These are phyloP conservation scores for Papilio polytes DNA, from an alignment of 1,140 invertebrate genomes.

Conservation along the genomic window DNA sequence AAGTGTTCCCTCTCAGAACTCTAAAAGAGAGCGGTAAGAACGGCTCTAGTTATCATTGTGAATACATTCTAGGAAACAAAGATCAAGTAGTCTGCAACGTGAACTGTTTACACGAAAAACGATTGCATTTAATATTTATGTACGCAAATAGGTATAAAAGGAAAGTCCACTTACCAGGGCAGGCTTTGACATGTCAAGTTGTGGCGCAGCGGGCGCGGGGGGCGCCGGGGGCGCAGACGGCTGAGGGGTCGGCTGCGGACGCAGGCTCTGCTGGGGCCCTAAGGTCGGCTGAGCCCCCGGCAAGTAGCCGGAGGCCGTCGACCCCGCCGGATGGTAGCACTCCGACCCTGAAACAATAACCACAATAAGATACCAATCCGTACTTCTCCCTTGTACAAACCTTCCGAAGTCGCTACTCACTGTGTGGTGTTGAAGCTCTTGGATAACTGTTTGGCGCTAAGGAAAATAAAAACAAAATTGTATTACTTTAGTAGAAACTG, in stretches of 20 bases:
- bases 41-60: too few relatives aligned
- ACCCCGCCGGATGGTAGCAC: conserved; percentile 69
- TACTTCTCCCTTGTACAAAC: neutral
- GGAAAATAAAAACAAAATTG: conserved; percentile 54
- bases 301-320: conserved; percentile 63
- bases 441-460: conserved; percentile 75
- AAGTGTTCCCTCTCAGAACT: too few relatives aligned
- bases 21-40: too few relatives aligned
- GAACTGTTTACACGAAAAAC: too few relatives aligned
- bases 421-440: conserved; percentile 79
- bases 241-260: conserved; percentile 65
- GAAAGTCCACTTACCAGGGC: conserved; percentile 58
- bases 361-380: neutral
- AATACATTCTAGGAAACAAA: too few relatives aligned
- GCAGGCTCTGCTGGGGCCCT: conserved; percentile 53
- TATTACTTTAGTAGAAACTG: conserved; percentile 10
- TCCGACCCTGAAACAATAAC: conserved; percentile 62
- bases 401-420: conserved; percentile 58
- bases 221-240: conserved; percentile 71
- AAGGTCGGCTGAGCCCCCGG: conserved; percentile 56
- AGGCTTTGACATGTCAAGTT: conserved; percentile 71
- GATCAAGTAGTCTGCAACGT: too few relatives aligned
- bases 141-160: neutral
- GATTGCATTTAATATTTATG: neutral
- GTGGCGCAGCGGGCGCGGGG: conserved; percentile 68